Base-by-base conservation (phyloP, 2,888 invertebrate species). In the Acronicta psi region DNA sequence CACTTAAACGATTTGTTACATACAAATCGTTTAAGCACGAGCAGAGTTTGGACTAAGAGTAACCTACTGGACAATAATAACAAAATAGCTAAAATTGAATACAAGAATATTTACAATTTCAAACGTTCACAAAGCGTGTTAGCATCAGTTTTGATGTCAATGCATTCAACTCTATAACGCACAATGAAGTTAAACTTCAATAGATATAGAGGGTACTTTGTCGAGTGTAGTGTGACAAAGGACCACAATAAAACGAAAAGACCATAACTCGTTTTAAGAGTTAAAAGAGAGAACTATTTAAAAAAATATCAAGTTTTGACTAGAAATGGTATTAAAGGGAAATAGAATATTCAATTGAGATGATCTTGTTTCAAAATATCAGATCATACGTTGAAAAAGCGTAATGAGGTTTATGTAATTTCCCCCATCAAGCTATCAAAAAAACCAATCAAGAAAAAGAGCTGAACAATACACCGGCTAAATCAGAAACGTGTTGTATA, bases 121-220 rank as follows among this genome's bases (percentile, higher is more conserved):
- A 50, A 50, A 52, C 29, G 18, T 40, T 37, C 7, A 53, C 44
- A 36, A 51, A 55, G 29, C 20, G 9, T 44, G n/a, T 8, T 11
- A 41, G 18, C 29, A 42, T 47, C n/a, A 43, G 59, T 75, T 69
- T 57, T 29, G 25, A 54, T 72, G 60, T 57, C 67, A 71, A 62
- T 66, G 60, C 41, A 60, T 68, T 72, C 44, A 63, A 63, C 37
- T 53, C 14, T 45, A 13, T 23, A 23, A 37, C 25, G 16, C 18
- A 74, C 49, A 59, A 52, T 59, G 47, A 49, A 29, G 20, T 53
- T n/a, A 50, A 56, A 54, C 31, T 31, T 38, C 1, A 46, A 18
- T 18, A 50, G 46, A 50, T 50, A 72, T 50, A 55, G 29, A 13
- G 2, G 14, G 14, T 9, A 54, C 9, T 23, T n/a, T n/a, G n/a